Evolutionary conservation across 2,797 vertebrate genomes (phyloP), one percentile per base, ranked within the genome.

Genomic region (Galago senegalensis): DNA sequence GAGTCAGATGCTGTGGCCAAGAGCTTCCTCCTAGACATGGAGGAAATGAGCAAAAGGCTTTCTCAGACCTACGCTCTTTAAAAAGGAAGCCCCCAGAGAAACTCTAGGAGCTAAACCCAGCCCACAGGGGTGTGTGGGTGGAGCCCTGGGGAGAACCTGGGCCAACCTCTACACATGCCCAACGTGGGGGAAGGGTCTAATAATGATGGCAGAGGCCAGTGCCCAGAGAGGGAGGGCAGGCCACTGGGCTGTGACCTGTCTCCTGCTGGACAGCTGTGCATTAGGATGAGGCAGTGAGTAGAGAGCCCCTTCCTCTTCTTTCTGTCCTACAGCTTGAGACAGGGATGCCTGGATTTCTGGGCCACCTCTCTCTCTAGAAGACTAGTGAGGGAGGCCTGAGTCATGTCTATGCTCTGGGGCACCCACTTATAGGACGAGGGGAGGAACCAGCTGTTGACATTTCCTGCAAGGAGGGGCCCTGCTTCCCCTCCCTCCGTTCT

Each of bases 41-140:
- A 97, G 98, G 98, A 98, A 98, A 97, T 98, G 96, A 97, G 96
- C 97, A 94, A 97, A 94, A 97, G 96, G 96, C 83, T 92, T 94
- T 97, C 85, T 97, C 85, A 96, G 94, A 92, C 31, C 63, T 83
- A 89, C 88, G 17, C 79, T 96, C 87, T 95, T 97, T 93, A 87
- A 90, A 92, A 95, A 95, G 77, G 89, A 96, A 96, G 79, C 72
- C 97, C 77, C 67, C 21, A 70, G 67, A 89, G 95, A 67, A 95
- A 87, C 93, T 96, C 69, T 86, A 92, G 72, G 61, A 73, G 61
- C 21, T 87, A 75, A 63, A 84, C 61, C 46, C n/a, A 46, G 89
- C 37, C 92, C 87, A 93, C 49, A 87, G 40, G 67, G 40, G 31
- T 70, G 23, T 86, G 53, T 43, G 37, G 84, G 84, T 60, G 84